Conservation (phyloP, 2,888 invertebrate genomes). For the Patella ulyssiponensis region DNA sequence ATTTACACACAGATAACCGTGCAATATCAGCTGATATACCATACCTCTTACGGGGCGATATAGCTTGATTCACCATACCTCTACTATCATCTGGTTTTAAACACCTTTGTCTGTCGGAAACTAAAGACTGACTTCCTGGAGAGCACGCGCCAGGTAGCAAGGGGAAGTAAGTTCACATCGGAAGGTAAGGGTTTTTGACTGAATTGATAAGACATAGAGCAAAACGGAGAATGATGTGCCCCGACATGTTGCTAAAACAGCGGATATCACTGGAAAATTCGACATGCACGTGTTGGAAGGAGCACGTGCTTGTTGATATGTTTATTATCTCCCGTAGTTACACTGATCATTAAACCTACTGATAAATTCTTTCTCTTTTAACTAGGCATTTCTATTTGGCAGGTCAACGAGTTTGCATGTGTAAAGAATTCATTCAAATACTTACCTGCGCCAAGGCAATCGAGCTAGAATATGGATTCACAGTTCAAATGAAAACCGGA, state of each 20-base stretch:
- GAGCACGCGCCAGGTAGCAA: slow-evolving; percentile 3
- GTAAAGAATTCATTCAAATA: too few relatives aligned
- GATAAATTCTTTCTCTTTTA: too few relatives aligned
- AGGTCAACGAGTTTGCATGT: too few relatives aligned
- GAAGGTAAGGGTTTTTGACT: too few relatives aligned
- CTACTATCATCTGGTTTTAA: neutral
- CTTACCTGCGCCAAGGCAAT: too few relatives aligned
- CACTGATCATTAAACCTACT: neutral
- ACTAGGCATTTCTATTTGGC: too few relatives aligned
- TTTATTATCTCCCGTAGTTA: neutral
- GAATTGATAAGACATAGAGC: too few relatives aligned
- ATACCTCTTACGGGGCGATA: slow-evolving; percentile 5
- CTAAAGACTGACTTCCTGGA: slow-evolving; percentile 5
- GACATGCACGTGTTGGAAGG: slow-evolving; percentile 4
- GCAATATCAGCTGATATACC: slow-evolving; percentile 10
- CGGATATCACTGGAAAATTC: neutral
- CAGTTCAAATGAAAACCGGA: too few relatives aligned
- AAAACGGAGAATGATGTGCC: too few relatives aligned
- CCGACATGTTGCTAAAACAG: too few relatives aligned
- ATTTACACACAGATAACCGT: slow-evolving; percentile 8
- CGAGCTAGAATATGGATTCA: too few relatives aligned
- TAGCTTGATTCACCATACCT: slow-evolving; percentile 3
- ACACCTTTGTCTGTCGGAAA: slow-evolving; percentile 4
- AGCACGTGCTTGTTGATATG: slow-evolving; percentile 5
- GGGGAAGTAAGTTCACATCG: neutral